Conservation (phyloP, 2,113 vertebrate genomes). For the Stegastes partitus region DNA sequence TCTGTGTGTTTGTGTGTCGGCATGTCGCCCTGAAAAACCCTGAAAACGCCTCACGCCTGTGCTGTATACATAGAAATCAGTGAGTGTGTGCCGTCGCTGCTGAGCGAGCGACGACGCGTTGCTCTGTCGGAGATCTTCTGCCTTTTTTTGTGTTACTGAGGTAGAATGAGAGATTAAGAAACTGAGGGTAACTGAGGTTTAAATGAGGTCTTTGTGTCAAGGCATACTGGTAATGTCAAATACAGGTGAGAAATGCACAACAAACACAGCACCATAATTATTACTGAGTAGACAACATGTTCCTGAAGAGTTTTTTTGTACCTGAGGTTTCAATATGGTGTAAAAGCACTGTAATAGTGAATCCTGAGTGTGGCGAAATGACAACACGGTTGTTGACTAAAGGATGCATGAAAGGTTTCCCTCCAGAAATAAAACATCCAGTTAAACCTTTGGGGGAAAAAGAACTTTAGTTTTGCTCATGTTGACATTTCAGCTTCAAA, state of each 20-base stretch:
- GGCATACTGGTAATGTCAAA: slow-evolving; percentile 81
- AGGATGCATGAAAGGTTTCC: slow-evolving; percentile 58
- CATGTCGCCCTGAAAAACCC: slow-evolving; percentile 41
- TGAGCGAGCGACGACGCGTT: slow-evolving; percentile 58
- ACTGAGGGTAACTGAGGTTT: slow-evolving; percentile 78
- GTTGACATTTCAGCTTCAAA: slow-evolving; percentile 5
- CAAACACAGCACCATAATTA: slow-evolving; percentile 79
- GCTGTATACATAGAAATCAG: slow-evolving; percentile 42
- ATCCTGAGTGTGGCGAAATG: slow-evolving; percentile 79
- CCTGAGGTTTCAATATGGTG: slow-evolving; percentile 81
- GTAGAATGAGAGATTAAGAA: slow-evolving; percentile 79
- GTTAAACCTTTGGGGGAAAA: slow-evolving; percentile 37
- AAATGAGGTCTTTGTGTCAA: slow-evolving; percentile 81
- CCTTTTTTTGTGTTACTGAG: slow-evolving; percentile 73
- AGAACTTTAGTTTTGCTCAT: slow-evolving; percentile 2
- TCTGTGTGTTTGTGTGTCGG: slow-evolving; percentile 40
- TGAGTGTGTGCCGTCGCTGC: slow-evolving; percentile 33
- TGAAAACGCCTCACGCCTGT: slow-evolving; percentile 18
- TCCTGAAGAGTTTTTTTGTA: slow-evolving; percentile 81
- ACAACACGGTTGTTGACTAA: slow-evolving; percentile 63
- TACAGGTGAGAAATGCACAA: slow-evolving; percentile 78
- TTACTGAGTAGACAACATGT: slow-evolving; percentile 76
- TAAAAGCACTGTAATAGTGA: slow-evolving; percentile 75
- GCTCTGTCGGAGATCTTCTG: slow-evolving; percentile 47
- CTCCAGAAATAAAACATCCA: slow-evolving; percentile 62